Conservation (phyloP, 2,888 invertebrate genomes). For the Ochropleura leucogaster region DNA sequence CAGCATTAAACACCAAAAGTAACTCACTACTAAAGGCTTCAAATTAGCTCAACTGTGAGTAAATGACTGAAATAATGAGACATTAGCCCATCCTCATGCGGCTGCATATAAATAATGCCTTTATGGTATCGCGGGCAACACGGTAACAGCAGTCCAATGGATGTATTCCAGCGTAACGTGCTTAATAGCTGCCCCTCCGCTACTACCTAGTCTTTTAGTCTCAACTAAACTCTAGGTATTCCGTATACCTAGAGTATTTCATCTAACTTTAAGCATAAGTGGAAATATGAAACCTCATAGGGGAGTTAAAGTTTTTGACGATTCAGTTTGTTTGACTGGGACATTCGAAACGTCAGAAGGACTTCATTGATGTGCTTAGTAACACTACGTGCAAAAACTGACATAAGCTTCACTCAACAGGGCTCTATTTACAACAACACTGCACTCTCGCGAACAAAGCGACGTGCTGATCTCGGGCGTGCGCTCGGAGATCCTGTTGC, state of each 20-base stretch:
- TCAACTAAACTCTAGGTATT: neutral
- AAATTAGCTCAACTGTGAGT: neutral
- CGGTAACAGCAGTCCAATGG: neutral
- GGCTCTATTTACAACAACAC: slow-evolving; percentile 95
- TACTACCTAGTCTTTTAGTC: neutral
- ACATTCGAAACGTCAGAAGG: neutral
- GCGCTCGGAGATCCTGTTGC: slow-evolving; percentile 93
- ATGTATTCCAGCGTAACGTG: neutral
- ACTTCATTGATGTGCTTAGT: neutral
- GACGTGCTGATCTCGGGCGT: slow-evolving; percentile 95
- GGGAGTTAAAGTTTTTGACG: neutral
- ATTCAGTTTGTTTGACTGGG: neutral
- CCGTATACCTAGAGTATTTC: neutral
- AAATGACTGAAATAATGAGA: neutral
- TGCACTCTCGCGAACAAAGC: slow-evolving; percentile 92
- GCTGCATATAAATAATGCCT: no score
- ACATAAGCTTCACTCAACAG: slow-evolving; percentile 79
- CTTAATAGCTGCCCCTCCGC: neutral
- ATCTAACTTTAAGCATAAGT: neutral
- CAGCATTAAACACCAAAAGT: neutral
- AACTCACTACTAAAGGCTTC: neutral
- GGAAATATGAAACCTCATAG: neutral
- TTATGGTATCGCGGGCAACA: slow-evolving; percentile 1
- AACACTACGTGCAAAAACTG: neutral
- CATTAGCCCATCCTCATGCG: no score